phyloP scores from a whole-genome alignment of 2,888 invertebrate genomes.

The Julus scanicus region DNA sequence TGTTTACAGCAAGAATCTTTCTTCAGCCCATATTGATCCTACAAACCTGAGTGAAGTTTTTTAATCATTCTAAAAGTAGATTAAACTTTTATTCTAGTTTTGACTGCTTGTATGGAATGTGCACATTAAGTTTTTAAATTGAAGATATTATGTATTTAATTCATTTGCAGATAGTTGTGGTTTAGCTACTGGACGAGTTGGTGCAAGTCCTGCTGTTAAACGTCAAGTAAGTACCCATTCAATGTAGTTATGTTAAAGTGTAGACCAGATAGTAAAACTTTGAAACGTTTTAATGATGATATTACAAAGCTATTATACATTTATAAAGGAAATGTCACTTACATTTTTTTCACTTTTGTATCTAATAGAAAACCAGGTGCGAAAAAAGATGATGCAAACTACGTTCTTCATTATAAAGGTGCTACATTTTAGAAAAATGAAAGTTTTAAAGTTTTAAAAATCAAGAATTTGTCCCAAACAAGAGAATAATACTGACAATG shows the following conservation, averaged over 20 bases:
- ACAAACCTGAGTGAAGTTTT: conserved; percentile 76
- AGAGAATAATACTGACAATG: no score
- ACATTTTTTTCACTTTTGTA: background rate
- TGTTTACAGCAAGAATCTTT: conserved; percentile 85
- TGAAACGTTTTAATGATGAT: no score
- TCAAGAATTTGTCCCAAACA: no score
- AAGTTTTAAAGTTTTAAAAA: no score
- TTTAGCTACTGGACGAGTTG: conserved; percentile 7
- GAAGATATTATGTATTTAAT: background rate
- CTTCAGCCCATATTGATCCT: conserved; percentile 90
- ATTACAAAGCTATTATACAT: no score
- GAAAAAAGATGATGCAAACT: conserved; percentile 50
- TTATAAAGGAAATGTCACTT: background rate
- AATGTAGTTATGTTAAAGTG: background rate
- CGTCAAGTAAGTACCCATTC: conserved; percentile 47
- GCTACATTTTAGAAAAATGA: no score
- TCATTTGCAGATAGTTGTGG: conserved; percentile 53
- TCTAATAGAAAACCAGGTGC: conserved; percentile 51
- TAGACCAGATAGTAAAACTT: background rate
- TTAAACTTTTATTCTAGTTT: no score
- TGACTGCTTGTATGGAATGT: no score
- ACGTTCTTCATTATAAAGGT: no score
- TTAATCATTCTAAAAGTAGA: background rate
- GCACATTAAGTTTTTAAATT: background rate
- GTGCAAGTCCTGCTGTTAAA: conserved; percentile 25